Conservation (phyloP, 2,797 vertebrate genomes). For the Microctenopoma lineatum region DNA sequence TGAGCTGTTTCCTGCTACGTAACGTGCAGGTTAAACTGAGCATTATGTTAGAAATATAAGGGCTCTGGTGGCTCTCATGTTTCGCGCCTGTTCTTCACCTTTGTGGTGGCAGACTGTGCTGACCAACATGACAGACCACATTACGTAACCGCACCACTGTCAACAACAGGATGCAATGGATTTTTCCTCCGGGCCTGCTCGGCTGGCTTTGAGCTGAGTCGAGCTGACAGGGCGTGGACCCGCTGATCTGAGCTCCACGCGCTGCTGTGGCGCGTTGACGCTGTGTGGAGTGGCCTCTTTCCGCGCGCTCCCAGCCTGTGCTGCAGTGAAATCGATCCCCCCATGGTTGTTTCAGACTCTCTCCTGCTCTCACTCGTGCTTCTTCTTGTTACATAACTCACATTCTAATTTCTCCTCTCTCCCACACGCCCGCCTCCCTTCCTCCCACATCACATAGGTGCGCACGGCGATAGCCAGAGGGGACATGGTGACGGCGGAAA, state of each 20-base stretch:
- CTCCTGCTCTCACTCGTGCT: constrained; percentile 57
- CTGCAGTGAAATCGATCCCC: constrained; percentile 71
- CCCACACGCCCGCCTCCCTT: constrained; percentile 5
- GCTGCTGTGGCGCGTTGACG: constrained; percentile 47
- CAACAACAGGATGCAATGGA: constrained; percentile 70
- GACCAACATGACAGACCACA: constrained; percentile 47
- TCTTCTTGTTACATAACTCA: constrained; percentile 61
- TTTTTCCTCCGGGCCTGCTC: constrained; percentile 70
- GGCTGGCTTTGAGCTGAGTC: constrained; percentile 67
- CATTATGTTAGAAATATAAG: constrained; percentile 11
- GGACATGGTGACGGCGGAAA: constrained; percentile 95
- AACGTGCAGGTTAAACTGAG: constrained; percentile 14
- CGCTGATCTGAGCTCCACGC: constrained; percentile 56
- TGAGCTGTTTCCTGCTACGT: neutral
- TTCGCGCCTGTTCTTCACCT: constrained; percentile 42
- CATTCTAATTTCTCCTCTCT: constrained; percentile 47
- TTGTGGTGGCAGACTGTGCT: constrained; percentile 31
- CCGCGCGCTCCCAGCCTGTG: constrained; percentile 40
- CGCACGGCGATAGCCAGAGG: constrained; percentile 91
- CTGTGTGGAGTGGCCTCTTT: constrained; percentile 47
- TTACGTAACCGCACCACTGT: constrained; percentile 76
- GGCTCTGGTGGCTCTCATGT: constrained; percentile 31
- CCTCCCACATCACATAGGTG: constrained; percentile 79
- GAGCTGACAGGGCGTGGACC: constrained; percentile 72
- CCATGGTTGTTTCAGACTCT: constrained; percentile 46